A percentile compares a stretch with the other conserved stretches of the same genome.
phyloP scores from a whole-genome alignment of 92 coral and sea anemone species.

The Umimayanthus chanpuru region DNA sequence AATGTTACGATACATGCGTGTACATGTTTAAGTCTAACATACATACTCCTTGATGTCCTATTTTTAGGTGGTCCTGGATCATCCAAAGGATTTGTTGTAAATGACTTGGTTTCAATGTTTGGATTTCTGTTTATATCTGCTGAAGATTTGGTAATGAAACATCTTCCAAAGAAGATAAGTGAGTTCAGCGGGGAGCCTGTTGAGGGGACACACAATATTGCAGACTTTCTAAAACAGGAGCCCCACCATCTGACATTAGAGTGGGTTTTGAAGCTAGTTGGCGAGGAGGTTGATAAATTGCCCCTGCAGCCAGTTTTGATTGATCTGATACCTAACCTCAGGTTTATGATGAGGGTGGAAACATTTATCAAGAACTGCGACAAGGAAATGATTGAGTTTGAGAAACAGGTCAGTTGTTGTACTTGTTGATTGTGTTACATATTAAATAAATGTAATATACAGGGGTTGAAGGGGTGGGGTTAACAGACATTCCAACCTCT shows the following conservation, averaged over 20 bases:
- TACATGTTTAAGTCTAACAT: background rate
- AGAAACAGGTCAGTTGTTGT: constrained; percentile 59
- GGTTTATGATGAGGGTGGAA: constrained; percentile 74
- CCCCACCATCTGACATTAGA: constrained; percentile 67
- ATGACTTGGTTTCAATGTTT: constrained; percentile 79
- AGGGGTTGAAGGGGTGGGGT: no score
- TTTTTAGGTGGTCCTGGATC: constrained; percentile 89
- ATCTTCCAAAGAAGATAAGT: constrained; percentile 63
- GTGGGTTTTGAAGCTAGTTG: constrained; percentile 74
- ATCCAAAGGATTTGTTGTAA: constrained; percentile 78
- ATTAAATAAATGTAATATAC: no score
- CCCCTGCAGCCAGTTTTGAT: constrained; percentile 74
- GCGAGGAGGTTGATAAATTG: constrained; percentile 62
- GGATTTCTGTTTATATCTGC: constrained; percentile 86
- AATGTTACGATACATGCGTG: no score
- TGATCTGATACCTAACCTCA: constrained; percentile 84
- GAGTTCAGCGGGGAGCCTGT: constrained; percentile 56
- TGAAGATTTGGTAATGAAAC: constrained; percentile 72
- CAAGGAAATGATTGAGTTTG: constrained; percentile 80
- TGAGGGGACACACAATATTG: constrained; percentile 68
- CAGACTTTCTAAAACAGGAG: constrained; percentile 55
- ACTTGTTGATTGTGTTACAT: background rate
- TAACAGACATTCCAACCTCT: no score
- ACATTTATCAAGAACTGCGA: constrained; percentile 80
- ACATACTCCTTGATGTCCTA: background rate